A percentile compares a stretch with the other conserved stretches of the same genome.
Conservation (phyloP, 1,140 invertebrate species). For the Marisa cornuarietis region DNA sequence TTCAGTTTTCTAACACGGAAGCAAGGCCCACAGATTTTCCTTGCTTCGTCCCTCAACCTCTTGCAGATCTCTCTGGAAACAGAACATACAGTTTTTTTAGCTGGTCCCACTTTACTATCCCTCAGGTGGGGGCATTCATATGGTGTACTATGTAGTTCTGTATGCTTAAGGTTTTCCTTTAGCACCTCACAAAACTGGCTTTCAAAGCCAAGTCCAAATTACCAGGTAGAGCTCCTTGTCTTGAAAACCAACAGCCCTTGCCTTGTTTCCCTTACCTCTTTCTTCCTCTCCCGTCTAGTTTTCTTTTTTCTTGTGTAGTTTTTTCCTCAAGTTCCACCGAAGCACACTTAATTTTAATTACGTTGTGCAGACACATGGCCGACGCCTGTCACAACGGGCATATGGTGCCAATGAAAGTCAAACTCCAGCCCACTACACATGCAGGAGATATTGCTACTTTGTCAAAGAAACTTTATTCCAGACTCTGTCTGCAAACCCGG, state of each 20-base stretch:
- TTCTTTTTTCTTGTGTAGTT: slow-evolving; percentile 2
- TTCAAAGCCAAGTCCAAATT: background rate
- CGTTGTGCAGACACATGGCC: slow-evolving; percentile 1
- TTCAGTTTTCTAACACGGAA: too few relatives aligned
- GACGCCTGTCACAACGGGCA: slow-evolving; percentile 13
- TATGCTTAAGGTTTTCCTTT: too few relatives aligned
- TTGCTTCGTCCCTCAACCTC: too few relatives aligned
- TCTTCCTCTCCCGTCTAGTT: slow-evolving; percentile 3
- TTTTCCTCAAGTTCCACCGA: slow-evolving; percentile 13
- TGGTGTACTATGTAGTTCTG: too few relatives aligned
- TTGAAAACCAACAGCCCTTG: slow-evolving; percentile 1
- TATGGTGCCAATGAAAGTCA: slow-evolving; percentile 26
- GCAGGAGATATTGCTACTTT: slow-evolving; percentile 23
- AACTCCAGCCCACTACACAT: background rate
- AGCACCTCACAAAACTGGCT: too few relatives aligned
- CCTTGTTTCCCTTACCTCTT: background rate
- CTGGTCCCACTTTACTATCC: too few relatives aligned
- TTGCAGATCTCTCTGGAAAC: too few relatives aligned
- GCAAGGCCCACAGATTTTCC: too few relatives aligned
- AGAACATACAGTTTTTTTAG: too few relatives aligned
- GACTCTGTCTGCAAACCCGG: slow-evolving; percentile 9
- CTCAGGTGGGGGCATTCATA: too few relatives aligned
- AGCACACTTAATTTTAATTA: slow-evolving; percentile 25
- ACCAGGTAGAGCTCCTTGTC: background rate
- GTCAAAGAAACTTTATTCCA: background rate